phyloP scores from a whole-genome alignment of 2,113 vertebrate species.

The Indri indri region DNA sequence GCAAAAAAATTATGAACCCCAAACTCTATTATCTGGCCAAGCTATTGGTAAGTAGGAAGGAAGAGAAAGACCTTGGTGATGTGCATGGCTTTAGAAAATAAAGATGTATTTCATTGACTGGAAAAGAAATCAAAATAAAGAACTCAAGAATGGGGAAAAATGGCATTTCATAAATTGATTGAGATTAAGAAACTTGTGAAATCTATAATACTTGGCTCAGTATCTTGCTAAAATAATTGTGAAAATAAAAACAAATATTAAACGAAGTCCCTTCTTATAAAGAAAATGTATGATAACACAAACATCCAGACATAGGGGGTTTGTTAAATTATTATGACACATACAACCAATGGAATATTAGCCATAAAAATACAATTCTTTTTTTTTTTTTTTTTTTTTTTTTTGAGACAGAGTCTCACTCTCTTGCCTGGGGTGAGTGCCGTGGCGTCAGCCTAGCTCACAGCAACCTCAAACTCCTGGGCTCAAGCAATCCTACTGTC shows the following conservation, averaged over 20 bases:
- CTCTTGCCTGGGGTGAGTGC: too few species aligned
- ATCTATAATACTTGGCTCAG: neutral
- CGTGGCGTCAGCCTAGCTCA: too few species aligned
- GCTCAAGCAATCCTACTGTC: too few species aligned
- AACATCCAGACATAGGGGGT: neutral
- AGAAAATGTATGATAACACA: neutral
- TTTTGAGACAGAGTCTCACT: too few species aligned
- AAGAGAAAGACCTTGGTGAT: neutral
- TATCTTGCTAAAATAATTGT: neutral
- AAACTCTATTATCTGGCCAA: neutral
- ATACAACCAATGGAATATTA: neutral
- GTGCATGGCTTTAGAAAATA: neutral
- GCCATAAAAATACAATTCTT: neutral
- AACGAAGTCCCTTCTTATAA: neutral
- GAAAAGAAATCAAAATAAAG: constrained; percentile 6
- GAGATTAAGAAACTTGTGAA: neutral
- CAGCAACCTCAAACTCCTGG: too few species aligned
- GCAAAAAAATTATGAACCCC: neutral
- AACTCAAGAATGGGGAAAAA: neutral
- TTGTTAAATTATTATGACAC: neutral
- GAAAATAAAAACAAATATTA: neutral
- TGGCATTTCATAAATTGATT: neutral
- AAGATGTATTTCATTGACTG: neutral
- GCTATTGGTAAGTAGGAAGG: neutral
- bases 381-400: too few species aligned